phyloP scores from a whole-genome alignment of 2,113 vertebrate genomes.

The Elephantulus edwardii region DNA sequence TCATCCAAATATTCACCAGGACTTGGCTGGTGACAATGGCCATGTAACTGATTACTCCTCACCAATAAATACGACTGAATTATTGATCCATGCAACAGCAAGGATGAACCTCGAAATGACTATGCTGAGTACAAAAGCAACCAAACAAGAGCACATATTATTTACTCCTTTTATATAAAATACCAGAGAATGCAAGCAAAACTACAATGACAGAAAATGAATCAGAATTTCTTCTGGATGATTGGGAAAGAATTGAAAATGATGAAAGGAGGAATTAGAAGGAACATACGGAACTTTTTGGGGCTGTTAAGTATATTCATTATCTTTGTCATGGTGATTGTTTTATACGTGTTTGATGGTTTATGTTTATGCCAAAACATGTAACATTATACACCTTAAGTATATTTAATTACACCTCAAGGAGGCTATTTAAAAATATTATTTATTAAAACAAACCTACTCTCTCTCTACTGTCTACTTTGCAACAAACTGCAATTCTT shows the following conservation, averaged over 20 bases:
- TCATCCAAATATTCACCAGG: not conserved
- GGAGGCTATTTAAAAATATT: not conserved
- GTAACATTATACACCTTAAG: not conserved
- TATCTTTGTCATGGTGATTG: not conserved
- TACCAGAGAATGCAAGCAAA: not conserved
- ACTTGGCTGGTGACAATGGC: not conserved
- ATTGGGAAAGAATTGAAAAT: not conserved
- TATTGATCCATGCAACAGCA: not conserved
- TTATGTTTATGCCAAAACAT: not conserved
- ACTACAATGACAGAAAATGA: not conserved
- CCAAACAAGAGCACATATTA: not conserved
- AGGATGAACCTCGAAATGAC: not conserved
- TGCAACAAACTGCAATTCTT: not conserved
- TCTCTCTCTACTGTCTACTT: not conserved
- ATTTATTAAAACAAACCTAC: not conserved
- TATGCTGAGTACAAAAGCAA: not conserved
- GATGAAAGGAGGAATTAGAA: not conserved
- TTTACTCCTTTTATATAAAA: not conserved
- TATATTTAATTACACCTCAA: not conserved
- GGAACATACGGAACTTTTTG: not conserved
- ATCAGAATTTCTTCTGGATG: not conserved
- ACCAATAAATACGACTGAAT: not conserved
- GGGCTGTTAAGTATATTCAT: not conserved
- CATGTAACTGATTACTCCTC: not conserved
- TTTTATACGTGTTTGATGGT: no score